Percentiles rank a stretch among this genome's conserved stretches.
phyloP scores from a whole-genome alignment of 1,140 invertebrate species.

The Drosophila mauritiana region DNA sequence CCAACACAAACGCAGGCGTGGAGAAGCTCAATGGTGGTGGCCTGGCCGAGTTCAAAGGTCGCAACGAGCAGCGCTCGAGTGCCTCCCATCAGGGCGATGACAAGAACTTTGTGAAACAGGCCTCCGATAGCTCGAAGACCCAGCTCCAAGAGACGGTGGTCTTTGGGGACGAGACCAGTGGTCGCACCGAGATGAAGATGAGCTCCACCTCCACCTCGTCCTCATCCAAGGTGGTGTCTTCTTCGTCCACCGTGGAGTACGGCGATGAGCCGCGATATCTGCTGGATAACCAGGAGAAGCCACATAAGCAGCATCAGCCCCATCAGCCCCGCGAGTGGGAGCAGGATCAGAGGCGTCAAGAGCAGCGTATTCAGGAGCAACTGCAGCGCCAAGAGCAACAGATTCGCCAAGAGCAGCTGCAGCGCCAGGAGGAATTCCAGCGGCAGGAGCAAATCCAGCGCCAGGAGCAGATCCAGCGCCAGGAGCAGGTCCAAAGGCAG shows the following conservation, averaged over 20 bases:
- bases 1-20: conserved; percentile 77
- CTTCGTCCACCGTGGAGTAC: conserved; percentile 70
- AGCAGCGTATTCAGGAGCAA: conserved; percentile 44
- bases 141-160: conserved; percentile 87
- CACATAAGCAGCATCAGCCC: conserved; percentile 23
- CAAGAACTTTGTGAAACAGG: conserved; percentile 87
- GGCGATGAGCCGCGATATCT: conserved; percentile 67
- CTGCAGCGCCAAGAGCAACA: conserved; percentile 47
- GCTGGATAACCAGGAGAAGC: conserved; percentile 43
- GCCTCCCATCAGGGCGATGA: conserved; percentile 87
- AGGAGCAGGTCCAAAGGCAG: conserved; percentile 50
- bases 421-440: conserved; percentile 39
- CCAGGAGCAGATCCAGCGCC: conserved; percentile 24
- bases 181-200: conserved; percentile 77
- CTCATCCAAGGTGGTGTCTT: conserved; percentile 73
- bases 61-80: conserved; percentile 86
- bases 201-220: conserved; percentile 75
- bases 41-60: conserved; percentile 86
- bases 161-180: conserved; percentile 85
- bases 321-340: conserved; percentile 33
- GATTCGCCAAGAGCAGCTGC: conserved; percentile 38
- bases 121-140: conserved; percentile 86
- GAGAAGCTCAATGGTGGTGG: conserved; percentile 88
- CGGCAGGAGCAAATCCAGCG: conserved; percentile 45
- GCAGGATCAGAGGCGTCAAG: conserved; percentile 44